Evolutionary conservation across 2,113 vertebrate species (phyloP).

Genomic region (Lepisosteus oculatus): DNA sequence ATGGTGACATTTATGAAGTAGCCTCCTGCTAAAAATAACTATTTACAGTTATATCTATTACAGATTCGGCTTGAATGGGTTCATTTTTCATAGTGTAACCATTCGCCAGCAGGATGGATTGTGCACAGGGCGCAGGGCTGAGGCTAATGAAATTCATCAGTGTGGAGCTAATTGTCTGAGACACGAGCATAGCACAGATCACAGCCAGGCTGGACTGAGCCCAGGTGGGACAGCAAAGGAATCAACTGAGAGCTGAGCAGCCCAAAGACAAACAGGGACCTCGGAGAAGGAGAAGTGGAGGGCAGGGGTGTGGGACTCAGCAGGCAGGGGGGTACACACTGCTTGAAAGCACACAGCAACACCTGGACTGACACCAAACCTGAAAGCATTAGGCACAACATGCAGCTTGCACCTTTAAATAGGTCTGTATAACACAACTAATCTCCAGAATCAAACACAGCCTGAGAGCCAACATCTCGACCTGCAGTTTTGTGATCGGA

Average conservation of each 20-base stretch:
- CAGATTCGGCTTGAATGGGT: neutral
- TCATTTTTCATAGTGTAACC: slow-evolving; percentile 16
- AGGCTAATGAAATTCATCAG: slow-evolving; percentile 18
- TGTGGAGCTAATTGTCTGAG: neutral
- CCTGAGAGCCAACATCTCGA: no score
- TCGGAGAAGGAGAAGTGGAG: neutral
- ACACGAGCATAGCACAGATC: neutral
- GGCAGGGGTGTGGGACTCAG: neutral
- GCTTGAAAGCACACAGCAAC: neutral
- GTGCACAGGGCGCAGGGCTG: slow-evolving; percentile 6
- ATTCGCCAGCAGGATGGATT: slow-evolving; percentile 19
- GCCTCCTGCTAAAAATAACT: no score
- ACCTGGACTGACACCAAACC: neutral
- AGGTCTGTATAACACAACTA: no score
- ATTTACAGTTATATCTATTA: no score
- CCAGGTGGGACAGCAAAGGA: slow-evolving; percentile 11
- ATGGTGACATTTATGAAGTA: no score
- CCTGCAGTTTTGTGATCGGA: no score
- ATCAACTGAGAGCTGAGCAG: no score
- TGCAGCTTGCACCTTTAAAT: no score
- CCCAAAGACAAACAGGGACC: neutral
- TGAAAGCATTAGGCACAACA: no score
- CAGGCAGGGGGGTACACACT: no score
- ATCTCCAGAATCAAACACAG: no score
- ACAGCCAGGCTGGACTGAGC: neutral